Evolutionary conservation across 2,797 vertebrate genomes (phyloP).

Genomic region (Alcedo atthis): DNA sequence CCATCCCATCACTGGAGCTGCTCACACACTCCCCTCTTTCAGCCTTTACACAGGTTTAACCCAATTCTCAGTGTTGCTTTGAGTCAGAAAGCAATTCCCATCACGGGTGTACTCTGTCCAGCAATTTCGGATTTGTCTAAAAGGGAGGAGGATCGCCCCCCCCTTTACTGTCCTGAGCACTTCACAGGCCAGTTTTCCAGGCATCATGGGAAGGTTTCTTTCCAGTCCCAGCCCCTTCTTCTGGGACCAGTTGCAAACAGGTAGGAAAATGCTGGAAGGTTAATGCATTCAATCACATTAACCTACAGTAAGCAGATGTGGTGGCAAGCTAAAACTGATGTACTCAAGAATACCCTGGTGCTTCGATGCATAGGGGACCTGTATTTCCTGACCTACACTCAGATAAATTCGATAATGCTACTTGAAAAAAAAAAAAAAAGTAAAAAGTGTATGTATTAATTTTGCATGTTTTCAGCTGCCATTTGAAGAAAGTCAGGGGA

Average conservation of each 20-base stretch:
- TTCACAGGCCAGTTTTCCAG: background rate
- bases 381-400: background rate
- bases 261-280: background rate
- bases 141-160: background rate
- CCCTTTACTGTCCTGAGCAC: background rate
- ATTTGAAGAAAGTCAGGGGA: background rate
- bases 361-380: background rate
- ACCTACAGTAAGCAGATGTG: background rate
- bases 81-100: background rate
- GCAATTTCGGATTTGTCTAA: background rate
- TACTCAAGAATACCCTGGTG: accelerated
- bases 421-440: background rate
- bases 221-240: accelerated
- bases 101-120: accelerated
- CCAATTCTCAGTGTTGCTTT: background rate
- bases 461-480: background rate
- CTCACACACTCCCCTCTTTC: background rate
- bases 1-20: background rate
- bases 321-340: background rate
- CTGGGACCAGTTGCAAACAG: too few species aligned
- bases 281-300: background rate
- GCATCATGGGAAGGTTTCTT: background rate
- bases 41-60: background rate
- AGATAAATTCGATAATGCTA: background rate
- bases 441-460: background rate